Conservation (phyloP, 2,888 invertebrate genomes). For the Drosophila rellima region DNA sequence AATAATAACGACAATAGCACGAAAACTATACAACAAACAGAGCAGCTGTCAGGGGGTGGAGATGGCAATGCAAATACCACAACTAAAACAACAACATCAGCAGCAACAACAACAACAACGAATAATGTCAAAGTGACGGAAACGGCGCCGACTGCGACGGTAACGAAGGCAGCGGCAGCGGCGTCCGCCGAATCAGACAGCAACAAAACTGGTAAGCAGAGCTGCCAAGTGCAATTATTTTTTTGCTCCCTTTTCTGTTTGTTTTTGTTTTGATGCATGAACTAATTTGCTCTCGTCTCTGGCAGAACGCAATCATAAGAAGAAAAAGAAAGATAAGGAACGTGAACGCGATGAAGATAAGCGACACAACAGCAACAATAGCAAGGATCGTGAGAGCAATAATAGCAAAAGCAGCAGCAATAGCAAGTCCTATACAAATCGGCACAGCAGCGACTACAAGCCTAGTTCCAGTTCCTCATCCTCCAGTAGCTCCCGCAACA, state of each 20-base stretch:
- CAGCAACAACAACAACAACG: conserved; percentile 32
- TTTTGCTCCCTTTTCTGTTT: conserved; percentile 21
- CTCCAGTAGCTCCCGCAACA: conserved; percentile 63
- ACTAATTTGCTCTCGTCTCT: conserved; percentile 22
- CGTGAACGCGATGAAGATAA: conserved; percentile 75
- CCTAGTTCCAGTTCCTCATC: conserved; percentile 59
- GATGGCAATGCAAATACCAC: conserved; percentile 64
- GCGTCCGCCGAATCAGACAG: conserved; percentile 42
- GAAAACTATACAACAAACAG: conserved; percentile 43
- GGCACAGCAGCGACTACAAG: conserved; percentile 57
- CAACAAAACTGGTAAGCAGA: conserved; percentile 59
- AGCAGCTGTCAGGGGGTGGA: conserved; percentile 39
- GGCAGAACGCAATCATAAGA: conserved; percentile 83
- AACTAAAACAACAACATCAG: conserved; percentile 37
- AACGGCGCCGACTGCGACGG: conserved; percentile 31
- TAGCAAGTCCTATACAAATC: conserved; percentile 57
- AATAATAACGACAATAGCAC: conserved; percentile 40
- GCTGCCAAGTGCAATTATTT: conserved; percentile 56
- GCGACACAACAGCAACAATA: conserved; percentile 45
- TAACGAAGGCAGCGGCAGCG: conserved; percentile 18
- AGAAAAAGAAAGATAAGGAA: conserved; percentile 85
- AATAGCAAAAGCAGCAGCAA: conserved; percentile 42
- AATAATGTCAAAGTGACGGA: conserved; percentile 58
- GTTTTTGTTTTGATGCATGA: conserved; percentile 31
- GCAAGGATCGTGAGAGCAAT: conserved; percentile 42